Conservation (phyloP, 2,888 invertebrate species). For the Apodemia hepburni region DNA sequence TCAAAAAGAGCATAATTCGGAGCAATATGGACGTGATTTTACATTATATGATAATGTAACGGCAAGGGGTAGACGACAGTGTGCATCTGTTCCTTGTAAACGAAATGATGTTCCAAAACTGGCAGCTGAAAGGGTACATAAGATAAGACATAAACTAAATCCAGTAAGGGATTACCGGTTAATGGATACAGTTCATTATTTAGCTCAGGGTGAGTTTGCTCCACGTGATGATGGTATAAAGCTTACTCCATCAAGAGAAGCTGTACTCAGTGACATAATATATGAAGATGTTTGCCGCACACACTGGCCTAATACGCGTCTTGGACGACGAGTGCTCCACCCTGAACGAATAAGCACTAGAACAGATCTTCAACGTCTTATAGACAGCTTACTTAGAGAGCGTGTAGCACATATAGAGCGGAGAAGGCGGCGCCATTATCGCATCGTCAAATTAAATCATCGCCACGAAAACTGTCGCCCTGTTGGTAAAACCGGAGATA, state of each 20-base stretch:
- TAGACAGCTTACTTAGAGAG: conserved; percentile 64
- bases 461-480: conserved; percentile 63
- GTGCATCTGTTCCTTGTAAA: conserved; percentile 66
- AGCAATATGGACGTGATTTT: conserved; percentile 69
- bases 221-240: conserved; percentile 73
- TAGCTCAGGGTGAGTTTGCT: conserved; percentile 73
- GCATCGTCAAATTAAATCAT: conserved; percentile 68
- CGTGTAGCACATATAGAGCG: conserved; percentile 68
- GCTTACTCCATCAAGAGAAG: conserved; percentile 68
- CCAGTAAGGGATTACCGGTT: conserved; percentile 69
- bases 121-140: conserved; percentile 67
- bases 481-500: conserved; percentile 69
- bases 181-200: conserved; percentile 73
- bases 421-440: conserved; percentile 65
- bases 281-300: conserved; percentile 75
- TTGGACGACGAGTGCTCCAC: conserved; percentile 55
- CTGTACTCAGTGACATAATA: conserved; percentile 71
- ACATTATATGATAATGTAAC: conserved; percentile 71
- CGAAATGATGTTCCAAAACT: conserved; percentile 58
- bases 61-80: conserved; percentile 62
- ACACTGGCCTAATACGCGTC: conserved; percentile 67
- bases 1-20: conserved; percentile 68
- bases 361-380: conserved; percentile 62
- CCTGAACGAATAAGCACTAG: conserved; percentile 55
- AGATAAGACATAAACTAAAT: conserved; percentile 68